Evolutionary conservation across 2,113 vertebrate genomes (phyloP).

Genomic region (Sander vitreus): DNA sequence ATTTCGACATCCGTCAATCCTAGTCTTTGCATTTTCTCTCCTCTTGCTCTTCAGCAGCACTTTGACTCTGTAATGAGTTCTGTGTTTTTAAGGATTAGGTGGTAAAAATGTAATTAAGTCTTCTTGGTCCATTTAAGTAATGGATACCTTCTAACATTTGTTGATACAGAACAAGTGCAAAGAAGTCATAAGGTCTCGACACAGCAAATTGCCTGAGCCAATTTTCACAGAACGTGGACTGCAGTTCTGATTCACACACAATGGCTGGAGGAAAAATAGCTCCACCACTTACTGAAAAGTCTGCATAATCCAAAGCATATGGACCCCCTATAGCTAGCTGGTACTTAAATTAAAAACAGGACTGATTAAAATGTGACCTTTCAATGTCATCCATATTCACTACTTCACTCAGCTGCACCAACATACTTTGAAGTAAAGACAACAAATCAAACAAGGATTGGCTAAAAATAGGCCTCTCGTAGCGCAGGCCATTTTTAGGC

Average conservation of each 20-base stretch:
- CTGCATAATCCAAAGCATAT: slow-evolving; percentile 61
- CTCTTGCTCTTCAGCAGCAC: slow-evolving; percentile 22
- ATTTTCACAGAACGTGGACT: slow-evolving; percentile 9
- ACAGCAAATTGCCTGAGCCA: slow-evolving; percentile 30
- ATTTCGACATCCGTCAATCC: slow-evolving; percentile 23
- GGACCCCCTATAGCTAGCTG: slow-evolving; percentile 26
- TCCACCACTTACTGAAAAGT: slow-evolving; percentile 23
- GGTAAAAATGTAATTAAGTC: slow-evolving; percentile 45
- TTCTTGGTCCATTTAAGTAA: slow-evolving; percentile 41
- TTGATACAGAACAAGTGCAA: slow-evolving; percentile 34
- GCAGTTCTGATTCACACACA: slow-evolving; percentile 9
- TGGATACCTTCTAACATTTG: slow-evolving; percentile 37
- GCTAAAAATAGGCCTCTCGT: slow-evolving; percentile 53
- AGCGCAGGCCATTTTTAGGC: slow-evolving; percentile 59
- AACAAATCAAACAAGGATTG: slow-evolving; percentile 48
- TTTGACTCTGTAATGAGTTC: slow-evolving; percentile 35
- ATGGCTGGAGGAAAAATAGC: slow-evolving; percentile 22
- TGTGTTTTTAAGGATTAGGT: slow-evolving; percentile 29
- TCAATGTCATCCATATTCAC: slow-evolving; percentile 70
- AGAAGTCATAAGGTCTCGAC: slow-evolving; percentile 15
- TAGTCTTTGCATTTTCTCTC: slow-evolving; percentile 15
- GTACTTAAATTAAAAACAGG: slow-evolving; percentile 66
- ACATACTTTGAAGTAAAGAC: slow-evolving; percentile 52
- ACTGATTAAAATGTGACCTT: slow-evolving; percentile 75
- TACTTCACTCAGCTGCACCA: slow-evolving; percentile 46